Conservation (phyloP, 2,888 invertebrate genomes). For the Merodon equestris region DNA sequence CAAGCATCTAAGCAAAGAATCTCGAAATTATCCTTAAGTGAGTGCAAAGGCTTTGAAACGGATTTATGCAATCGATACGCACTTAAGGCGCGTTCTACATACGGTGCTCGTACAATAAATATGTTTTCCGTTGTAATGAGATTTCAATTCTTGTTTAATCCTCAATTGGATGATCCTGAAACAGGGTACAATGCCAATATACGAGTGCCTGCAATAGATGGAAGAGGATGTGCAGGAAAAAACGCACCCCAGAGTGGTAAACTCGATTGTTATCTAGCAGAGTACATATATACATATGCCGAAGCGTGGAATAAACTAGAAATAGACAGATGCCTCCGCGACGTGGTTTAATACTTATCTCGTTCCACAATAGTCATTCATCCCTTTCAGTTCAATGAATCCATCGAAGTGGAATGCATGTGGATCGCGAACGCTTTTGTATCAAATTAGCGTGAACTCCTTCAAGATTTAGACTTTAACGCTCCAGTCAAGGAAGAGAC, state of each 20-base stretch:
- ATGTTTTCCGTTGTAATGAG: conserved; percentile 44
- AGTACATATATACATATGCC: not conserved
- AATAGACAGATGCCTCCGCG: conserved; percentile 43
- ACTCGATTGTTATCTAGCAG: conserved; percentile 6
- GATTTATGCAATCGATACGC: conserved; percentile 22
- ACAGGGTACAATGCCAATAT: too few species aligned
- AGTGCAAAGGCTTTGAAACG: conserved; percentile 14
- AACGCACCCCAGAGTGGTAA: conserved; percentile 10
- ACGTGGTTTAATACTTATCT: not conserved
- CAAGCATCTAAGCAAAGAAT: conserved; percentile 40
- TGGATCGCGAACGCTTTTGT: too few species aligned
- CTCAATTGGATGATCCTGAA: conserved; percentile 57
- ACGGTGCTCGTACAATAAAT: not conserved
- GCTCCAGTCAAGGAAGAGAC: conserved; percentile 59
- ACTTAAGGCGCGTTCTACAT: conserved; percentile 7
- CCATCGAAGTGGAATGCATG: conserved; percentile 29
- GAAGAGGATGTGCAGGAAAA: too few species aligned
- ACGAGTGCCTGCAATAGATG: too few species aligned
- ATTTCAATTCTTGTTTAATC: conserved; percentile 52
- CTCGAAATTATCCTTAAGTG: conserved; percentile 53
- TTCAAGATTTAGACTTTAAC: conserved; percentile 43
- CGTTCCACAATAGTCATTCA: conserved; percentile 20
- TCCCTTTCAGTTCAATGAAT: conserved; percentile 22
- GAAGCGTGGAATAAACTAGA: conserved; percentile 15
- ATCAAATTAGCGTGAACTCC: conserved; percentile 50